Conservation (phyloP, 2,888 invertebrate genomes). For the Toxonevra muliebris region DNA sequence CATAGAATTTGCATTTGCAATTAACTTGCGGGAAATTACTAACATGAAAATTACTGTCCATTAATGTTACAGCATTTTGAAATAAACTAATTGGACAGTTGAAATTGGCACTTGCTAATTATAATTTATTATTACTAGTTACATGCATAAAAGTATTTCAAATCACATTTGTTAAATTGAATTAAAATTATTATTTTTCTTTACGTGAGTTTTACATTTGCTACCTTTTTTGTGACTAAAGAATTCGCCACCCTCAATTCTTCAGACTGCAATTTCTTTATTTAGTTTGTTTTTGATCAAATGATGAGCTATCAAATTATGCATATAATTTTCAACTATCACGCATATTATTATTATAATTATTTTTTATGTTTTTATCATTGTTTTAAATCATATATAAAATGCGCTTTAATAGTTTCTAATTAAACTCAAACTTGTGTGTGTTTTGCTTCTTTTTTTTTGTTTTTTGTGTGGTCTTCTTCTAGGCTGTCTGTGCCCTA, state of each 20-base stretch:
- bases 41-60: slow-evolving; percentile 13
- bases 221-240: too few species aligned
- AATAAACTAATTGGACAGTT: slow-evolving; percentile 47
- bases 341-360: slow-evolving; percentile 13
- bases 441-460: too few species aligned
- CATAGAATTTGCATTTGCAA: too few species aligned
- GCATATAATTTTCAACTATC: slow-evolving; percentile 3
- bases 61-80: slow-evolving; percentile 24
- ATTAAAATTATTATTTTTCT: background rate
- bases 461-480: slow-evolving; percentile 13
- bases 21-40: background rate
- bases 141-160: too few species aligned
- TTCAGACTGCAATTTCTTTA: background rate
- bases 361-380: slow-evolving; percentile 26
- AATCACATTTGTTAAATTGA: too few species aligned
- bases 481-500: background rate
- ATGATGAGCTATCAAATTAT: slow-evolving; percentile 11
- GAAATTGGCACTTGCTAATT: slow-evolving; percentile 35
- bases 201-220: too few species aligned
- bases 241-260: too few species aligned
- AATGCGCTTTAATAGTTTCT: slow-evolving; percentile 54
- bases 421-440: slow-evolving; percentile 46
- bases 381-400: slow-evolving; percentile 32
- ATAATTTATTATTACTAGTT: background rate
- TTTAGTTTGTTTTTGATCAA: background rate